Base-by-base conservation (phyloP, 2,888 invertebrate genomes). In the Eucera pruinosa region DNA sequence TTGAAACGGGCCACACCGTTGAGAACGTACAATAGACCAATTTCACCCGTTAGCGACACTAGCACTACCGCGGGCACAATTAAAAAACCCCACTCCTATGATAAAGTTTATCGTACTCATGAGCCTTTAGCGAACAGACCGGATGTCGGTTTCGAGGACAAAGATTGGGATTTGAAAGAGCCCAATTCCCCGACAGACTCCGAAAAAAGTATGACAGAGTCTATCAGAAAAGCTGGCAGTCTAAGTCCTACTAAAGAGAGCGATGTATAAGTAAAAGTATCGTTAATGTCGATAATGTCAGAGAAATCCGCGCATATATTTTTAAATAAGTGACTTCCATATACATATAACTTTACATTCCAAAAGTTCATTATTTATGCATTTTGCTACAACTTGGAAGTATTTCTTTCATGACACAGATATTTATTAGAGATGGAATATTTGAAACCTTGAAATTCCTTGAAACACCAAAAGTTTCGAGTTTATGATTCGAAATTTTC, bases 81-180 rank as follows among this genome's bases (percentile, higher is more conserved):
- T 75, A 95, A 95, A 93, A 96, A 96, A 91, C 94, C 95, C 85
- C 94, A 96, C 83, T 95, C 94, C 84, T 97, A 97, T 91, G 97
- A 97, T 90, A 95, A 95, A 92, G 95, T 95, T 62, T 98, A 98
- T 92, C 94, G 95, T 83, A 98, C 97, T 11, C 94, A 97, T 90
- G 97, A 98, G 93, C 97, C 97, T 62, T 92, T 97, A 82, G 94
- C 95, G 0, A 94, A 94, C 82, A 94, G 95, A 88, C 97, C 97
- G 47, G 94, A 95, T 78, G 94, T 95, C 85, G 96, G 96, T 76
- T 97, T 97, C 93, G 96, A 96, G 84, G 96, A 96, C 82, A 97
- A 97, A 92, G 94, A 95, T 76, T 96, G 96, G 95, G 96, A 96
- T 91, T 92, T 96, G 65, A 95, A 95, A 74, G 95, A 95, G 91